Conservation (phyloP, 2,888 invertebrate species). For the Chironomus tentans region DNA sequence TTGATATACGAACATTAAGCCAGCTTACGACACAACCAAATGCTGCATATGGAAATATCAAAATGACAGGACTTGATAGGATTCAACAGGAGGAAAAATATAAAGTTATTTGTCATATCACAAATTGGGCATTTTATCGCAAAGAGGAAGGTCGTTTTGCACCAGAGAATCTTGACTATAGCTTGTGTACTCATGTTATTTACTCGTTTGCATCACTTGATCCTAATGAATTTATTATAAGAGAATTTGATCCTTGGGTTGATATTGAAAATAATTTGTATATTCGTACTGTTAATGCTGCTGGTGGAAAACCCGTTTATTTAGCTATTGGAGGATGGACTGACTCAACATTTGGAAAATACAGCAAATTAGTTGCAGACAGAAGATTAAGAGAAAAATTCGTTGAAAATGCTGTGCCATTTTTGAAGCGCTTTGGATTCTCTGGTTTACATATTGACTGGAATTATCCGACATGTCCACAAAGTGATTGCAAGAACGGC, state of each 20-base stretch:
- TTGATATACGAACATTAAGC: constrained; percentile 29
- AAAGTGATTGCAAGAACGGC: constrained; percentile 77
- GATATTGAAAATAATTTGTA: constrained; percentile 81
- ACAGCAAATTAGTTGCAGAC: constrained; percentile 66
- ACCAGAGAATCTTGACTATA: constrained; percentile 72
- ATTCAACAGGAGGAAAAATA: constrained; percentile 29
- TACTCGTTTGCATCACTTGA: constrained; percentile 85
- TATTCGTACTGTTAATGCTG: constrained; percentile 61
- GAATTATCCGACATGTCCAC: constrained; percentile 93
- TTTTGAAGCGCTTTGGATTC: constrained; percentile 66
- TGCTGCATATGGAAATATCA: constrained; percentile 26
- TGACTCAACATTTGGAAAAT: constrained; percentile 81
- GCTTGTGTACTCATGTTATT: constrained; percentile 77
- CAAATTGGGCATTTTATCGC: constrained; percentile 83
- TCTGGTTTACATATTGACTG: constrained; percentile 85
- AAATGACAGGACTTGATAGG: not conserved
- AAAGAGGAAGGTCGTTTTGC: constrained; percentile 75
- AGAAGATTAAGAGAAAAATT: constrained; percentile 59
- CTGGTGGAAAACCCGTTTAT: constrained; percentile 54
- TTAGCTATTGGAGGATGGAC: constrained; percentile 94
- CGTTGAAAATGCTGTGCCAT: constrained; percentile 57
- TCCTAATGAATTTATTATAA: constrained; percentile 64
- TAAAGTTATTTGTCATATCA: constrained; percentile 74
- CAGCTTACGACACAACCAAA: constrained; percentile 9
- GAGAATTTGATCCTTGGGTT: constrained; percentile 79